Evolutionary conservation across 2,888 invertebrate genomes (phyloP).

Genomic region (Protodeltote pygarga): DNA sequence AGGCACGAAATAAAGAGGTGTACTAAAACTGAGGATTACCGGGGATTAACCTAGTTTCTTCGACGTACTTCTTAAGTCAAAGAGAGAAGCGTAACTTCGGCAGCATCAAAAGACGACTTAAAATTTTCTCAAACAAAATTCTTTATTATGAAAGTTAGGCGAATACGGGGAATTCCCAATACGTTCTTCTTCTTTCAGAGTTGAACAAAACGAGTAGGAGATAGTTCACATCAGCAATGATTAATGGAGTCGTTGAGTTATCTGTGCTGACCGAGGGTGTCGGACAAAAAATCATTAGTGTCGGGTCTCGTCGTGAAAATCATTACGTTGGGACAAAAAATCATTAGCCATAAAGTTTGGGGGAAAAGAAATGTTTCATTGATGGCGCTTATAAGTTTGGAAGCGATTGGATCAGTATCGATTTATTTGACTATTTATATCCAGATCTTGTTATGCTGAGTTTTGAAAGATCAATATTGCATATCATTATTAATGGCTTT

Average conservation of each 20-base stretch:
- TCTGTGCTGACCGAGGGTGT: slow-evolving; percentile 40
- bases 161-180: slow-evolving; percentile 28
- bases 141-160: slow-evolving; percentile 32
- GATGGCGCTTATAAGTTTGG: slow-evolving; percentile 29
- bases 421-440: slow-evolving; percentile 34
- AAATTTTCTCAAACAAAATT: slow-evolving; percentile 36
- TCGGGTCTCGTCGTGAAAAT: slow-evolving; percentile 49
- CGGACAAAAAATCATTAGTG: slow-evolving; percentile 48
- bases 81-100: slow-evolving; percentile 42
- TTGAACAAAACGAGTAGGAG: slow-evolving; percentile 27
- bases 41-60: slow-evolving; percentile 50
- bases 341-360: slow-evolving; percentile 46
- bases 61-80: slow-evolving; percentile 42
- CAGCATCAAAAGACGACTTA: slow-evolving; percentile 41
- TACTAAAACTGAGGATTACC: slow-evolving; percentile 43
- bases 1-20: slow-evolving; percentile 39
- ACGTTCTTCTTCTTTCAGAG: slow-evolving; percentile 19
- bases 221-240: slow-evolving; percentile 46
- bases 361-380: slow-evolving; percentile 48
- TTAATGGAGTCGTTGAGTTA: slow-evolving; percentile 48
- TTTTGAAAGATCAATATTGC: no score
- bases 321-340: slow-evolving; percentile 56
- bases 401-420: slow-evolving; percentile 15
- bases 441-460: slow-evolving; percentile 5
- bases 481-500: no score